A percentile compares a stretch with the other conserved stretches of the same genome.
Evolutionary conservation across 2,888 invertebrate genomes (phyloP).

Genomic region (Mylabris sibirica): DNA sequence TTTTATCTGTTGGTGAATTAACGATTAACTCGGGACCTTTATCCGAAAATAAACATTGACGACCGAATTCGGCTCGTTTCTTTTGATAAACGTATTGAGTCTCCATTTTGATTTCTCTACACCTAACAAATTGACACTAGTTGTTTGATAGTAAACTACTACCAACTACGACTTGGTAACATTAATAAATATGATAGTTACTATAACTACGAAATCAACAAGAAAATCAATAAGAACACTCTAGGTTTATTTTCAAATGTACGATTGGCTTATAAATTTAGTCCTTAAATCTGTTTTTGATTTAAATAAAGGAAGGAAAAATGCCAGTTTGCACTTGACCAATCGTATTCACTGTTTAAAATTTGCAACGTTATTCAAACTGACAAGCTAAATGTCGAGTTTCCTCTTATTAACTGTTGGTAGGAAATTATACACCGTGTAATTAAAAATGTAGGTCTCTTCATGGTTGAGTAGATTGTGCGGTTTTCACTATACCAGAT

Average conservation of each 20-base stretch:
- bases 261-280: not conserved
- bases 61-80: conserved; percentile 75
- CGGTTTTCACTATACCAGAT: conserved; percentile 8
- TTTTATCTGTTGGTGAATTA: conserved; percentile 69
- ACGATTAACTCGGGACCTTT: conserved; percentile 71
- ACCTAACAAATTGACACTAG: conserved; percentile 9
- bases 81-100: conserved; percentile 70
- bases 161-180: not conserved
- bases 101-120: conserved; percentile 57
- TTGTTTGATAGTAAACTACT: not conserved
- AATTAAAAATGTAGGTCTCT: conserved; percentile 29
- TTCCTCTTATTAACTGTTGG: conserved; percentile 7
- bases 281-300: not conserved
- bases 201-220: conserved; percentile 2
- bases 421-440: conserved; percentile 26
- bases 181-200: not conserved
- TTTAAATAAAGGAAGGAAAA: not conserved
- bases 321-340: not conserved
- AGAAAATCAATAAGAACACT: not conserved
- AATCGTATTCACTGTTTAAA: not conserved
- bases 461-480: conserved; percentile 27
- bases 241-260: not conserved
- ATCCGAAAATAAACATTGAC: conserved; percentile 74
- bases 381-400: conserved; percentile 11
- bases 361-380: not conserved